Percentiles rank a stretch among this genome's conserved stretches.
Conservation (phyloP, 2,888 invertebrate species). For the Eupithecia inturbata region DNA sequence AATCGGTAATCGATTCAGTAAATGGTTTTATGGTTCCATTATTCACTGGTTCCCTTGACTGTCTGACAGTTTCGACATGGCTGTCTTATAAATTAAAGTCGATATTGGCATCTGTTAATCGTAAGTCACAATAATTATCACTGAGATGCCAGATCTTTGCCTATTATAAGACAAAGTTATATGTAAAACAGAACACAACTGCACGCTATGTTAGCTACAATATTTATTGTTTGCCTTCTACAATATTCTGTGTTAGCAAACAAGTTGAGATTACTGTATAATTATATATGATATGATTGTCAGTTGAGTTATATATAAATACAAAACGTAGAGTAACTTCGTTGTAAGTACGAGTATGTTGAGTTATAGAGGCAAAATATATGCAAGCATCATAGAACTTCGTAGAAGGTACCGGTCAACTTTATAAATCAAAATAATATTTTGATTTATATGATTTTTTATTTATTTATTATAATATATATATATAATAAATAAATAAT, state of each 20-base stretch:
- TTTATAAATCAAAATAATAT: no score
- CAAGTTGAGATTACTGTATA: slow-evolving; percentile 23
- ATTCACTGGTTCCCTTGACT: slow-evolving; percentile 15
- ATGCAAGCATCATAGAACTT: neutral
- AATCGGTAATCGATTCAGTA: slow-evolving; percentile 6
- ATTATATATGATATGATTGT: no score
- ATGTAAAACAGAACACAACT: neutral
- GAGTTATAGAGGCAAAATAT: neutral
- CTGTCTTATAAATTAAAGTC: slow-evolving; percentile 2
- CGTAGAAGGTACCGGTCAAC: no score
- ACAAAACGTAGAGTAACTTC: neutral
- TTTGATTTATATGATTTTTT: no score
- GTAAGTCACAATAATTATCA: slow-evolving; percentile 11
- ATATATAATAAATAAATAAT: no score
- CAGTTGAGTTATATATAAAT: slow-evolving; percentile 3
- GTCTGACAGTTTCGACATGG: slow-evolving; percentile 16
- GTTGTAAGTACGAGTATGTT: neutral
- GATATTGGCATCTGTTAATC: slow-evolving; percentile 16
- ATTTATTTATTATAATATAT: no score
- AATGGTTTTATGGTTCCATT: slow-evolving; percentile 14
- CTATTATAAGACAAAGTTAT: neutral
- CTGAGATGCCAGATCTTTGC: slow-evolving; percentile 14
- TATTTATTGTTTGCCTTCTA: neutral
- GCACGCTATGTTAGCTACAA: neutral
- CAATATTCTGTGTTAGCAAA: slow-evolving; percentile 38